These are phyloP conservation scores for Lanius ludovicianus DNA, from an alignment of 2,113 vertebrate genomes.

Conservation along the genomic window DNA sequence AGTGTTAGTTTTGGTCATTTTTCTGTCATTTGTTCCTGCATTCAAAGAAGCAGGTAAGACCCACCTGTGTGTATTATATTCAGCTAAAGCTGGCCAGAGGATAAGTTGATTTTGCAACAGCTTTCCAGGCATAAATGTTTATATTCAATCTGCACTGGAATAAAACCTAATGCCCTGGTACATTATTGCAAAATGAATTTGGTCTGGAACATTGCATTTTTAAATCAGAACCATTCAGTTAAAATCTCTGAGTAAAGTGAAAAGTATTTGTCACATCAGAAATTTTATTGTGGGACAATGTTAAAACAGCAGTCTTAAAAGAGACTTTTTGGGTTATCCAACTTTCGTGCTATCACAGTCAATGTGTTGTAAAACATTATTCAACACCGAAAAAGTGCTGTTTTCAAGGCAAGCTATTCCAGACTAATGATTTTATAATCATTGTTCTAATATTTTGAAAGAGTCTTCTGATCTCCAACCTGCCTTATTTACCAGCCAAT, in stretches of 20 bases:
- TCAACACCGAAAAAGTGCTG: neutral
- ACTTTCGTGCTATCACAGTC: accelerated
- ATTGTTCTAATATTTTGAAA: neutral
- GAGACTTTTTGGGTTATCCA: neutral
- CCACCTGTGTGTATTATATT: neutral
- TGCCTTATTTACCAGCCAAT: neutral
- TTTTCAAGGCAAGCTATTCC: neutral
- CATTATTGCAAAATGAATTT: neutral
- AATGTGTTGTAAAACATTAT: neutral
- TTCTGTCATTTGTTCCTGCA: neutral
- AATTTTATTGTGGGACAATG: neutral
- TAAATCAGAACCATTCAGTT: neutral
- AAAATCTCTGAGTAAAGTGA: neutral
- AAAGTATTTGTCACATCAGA: neutral
- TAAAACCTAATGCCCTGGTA: neutral
- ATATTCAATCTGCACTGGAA: neutral
- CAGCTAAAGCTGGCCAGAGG: neutral
- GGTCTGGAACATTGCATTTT: neutral
- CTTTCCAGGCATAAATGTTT: neutral
- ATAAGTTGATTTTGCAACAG: neutral
- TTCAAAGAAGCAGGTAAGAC: neutral
- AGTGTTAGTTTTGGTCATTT: neutral
- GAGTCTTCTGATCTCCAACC: neutral
- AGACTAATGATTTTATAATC: neutral
- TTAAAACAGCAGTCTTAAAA: neutral